These are phyloP conservation scores for Rhadinocentrus ornatus DNA, from an alignment of 2,797 vertebrate species.

Conservation along the genomic window DNA sequence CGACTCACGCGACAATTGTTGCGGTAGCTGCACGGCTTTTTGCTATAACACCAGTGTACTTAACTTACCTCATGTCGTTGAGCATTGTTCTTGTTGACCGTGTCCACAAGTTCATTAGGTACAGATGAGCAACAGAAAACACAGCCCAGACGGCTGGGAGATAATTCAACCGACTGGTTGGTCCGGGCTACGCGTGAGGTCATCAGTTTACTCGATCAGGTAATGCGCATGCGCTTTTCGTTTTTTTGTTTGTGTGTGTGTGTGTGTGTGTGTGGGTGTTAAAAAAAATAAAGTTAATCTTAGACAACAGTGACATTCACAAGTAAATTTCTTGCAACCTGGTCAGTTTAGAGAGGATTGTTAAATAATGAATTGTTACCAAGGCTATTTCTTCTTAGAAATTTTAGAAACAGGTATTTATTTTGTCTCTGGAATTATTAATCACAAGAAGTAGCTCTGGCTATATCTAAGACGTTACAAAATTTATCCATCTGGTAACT, in stretches of 20 bases:
- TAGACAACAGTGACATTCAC: too few relatives aligned
- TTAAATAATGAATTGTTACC: too few relatives aligned
- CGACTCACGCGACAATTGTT: slow-evolving; percentile 1
- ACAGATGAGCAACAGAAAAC: slow-evolving; percentile 3
- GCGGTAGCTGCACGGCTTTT: neutral
- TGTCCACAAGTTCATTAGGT: slow-evolving; percentile 42
- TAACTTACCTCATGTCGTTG: slow-evolving; percentile 64
- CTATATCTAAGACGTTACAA: neutral
- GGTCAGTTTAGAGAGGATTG: too few relatives aligned
- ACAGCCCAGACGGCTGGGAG: slow-evolving; percentile 25
- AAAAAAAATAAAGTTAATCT: too few relatives aligned
- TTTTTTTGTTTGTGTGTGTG: too few relatives aligned
- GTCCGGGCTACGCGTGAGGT: slow-evolving; percentile 82
- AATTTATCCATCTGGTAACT: slow-evolving; percentile 27
- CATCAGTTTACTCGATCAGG: slow-evolving; percentile 71
- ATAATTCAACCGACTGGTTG: slow-evolving; percentile 58
- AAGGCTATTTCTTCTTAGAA: neutral
- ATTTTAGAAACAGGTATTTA: neutral
- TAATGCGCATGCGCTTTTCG: slow-evolving; percentile 73
- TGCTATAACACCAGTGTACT: neutral
- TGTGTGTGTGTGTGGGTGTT: too few relatives aligned
- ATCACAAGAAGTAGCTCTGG: neutral
- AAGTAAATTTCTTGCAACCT: too few relatives aligned
- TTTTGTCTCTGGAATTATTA: neutral
- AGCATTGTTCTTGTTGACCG: slow-evolving; percentile 42